Percentiles rank a stretch among this genome's conserved stretches.
phyloP scores from a whole-genome alignment of 2,113 vertebrate species.

The Odocoileus hemionus region DNA sequence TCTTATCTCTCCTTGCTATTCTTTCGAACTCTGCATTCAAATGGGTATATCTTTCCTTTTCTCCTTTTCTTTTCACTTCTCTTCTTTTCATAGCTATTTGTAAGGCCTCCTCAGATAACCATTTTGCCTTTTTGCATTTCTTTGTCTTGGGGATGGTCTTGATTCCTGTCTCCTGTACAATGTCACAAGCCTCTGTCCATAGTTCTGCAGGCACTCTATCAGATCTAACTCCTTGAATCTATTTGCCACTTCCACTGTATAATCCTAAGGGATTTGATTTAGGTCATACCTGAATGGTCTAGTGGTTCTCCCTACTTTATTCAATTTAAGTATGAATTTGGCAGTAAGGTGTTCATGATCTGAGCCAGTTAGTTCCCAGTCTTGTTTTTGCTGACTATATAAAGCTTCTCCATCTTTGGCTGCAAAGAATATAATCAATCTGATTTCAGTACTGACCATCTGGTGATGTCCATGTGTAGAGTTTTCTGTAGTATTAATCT shows the following conservation, averaged over 20 bases:
- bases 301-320: not conserved
- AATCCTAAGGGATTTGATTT: not conserved
- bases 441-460: not conserved
- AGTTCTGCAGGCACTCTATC: too few relatives aligned
- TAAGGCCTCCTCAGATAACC: not conserved
- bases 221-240: too few relatives aligned
- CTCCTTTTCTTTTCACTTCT: not conserved
- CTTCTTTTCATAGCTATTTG: not conserved
- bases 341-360: not conserved
- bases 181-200: too few relatives aligned
- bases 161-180: too few relatives aligned
- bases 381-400: not conserved
- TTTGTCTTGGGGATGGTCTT: not conserved
- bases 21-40: not conserved
- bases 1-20: not conserved
- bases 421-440: not conserved
- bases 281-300: not conserved
- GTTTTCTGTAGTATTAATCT: not conserved
- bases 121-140: not conserved
- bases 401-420: not conserved
- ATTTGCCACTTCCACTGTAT: too few relatives aligned
- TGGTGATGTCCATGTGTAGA: not conserved
- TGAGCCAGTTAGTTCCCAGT: not conserved
- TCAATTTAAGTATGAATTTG: not conserved
- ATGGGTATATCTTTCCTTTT: not conserved